Evolutionary conservation across 2,113 vertebrate species (phyloP).

Genomic region (Malaclemys terrapin): DNA sequence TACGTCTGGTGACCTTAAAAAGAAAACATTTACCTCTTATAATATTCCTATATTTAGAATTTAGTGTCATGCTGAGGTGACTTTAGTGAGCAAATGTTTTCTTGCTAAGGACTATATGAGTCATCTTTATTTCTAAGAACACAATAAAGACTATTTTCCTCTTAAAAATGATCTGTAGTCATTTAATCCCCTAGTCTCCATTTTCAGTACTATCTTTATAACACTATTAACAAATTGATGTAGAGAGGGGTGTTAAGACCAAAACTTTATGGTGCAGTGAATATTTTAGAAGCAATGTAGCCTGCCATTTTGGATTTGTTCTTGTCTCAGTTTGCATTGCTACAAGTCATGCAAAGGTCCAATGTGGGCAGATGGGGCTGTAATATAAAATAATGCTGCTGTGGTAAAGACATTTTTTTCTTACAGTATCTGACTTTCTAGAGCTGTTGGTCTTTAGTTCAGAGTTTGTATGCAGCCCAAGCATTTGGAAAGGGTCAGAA

Average conservation of each 20-base stretch:
- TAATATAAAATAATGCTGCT: constrained; percentile 24
- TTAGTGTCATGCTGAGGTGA: not conserved
- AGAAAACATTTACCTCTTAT: not conserved
- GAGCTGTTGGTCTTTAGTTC: not conserved
- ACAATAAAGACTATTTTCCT: not conserved
- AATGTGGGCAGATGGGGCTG: constrained; percentile 27
- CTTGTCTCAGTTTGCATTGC: constrained; percentile 29
- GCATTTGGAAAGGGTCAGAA: not conserved
- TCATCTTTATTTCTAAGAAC: fast-evolving
- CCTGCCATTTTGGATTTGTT: not conserved
- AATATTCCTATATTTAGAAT: not conserved
- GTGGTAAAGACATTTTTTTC: not conserved
- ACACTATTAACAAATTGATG: not conserved
- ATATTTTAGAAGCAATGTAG: not conserved
- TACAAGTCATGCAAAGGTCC: constrained; percentile 26
- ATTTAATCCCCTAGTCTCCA: not conserved
- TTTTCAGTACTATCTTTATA: not conserved
- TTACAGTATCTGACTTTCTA: not conserved
- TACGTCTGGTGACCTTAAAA: not conserved
- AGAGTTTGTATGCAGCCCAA: not conserved
- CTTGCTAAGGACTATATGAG: not conserved
- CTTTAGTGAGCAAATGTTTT: not conserved
- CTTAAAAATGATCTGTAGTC: not conserved
- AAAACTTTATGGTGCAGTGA: not conserved
- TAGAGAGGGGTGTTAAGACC: not conserved